Conservation (phyloP, 2,888 invertebrate genomes). For the Trissolcus brochymenae region DNA sequence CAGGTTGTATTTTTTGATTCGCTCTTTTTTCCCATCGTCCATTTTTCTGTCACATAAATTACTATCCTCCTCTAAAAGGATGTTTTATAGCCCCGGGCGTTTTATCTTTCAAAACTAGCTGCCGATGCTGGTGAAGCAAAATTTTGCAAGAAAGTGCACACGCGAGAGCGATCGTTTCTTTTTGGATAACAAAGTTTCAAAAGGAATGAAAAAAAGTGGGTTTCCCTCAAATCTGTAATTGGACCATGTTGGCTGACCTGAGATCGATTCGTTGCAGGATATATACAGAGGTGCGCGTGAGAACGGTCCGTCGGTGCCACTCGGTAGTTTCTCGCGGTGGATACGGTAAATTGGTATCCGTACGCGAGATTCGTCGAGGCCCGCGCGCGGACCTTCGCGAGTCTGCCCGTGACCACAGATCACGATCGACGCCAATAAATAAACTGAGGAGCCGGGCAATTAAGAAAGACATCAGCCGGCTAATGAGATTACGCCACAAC, state of each 20-base stretch:
- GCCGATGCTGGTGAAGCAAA: no score
- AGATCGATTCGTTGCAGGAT: slow-evolving; percentile 57
- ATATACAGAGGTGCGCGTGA: slow-evolving; percentile 53
- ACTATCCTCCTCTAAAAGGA: no score
- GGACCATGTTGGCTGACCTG: slow-evolving; percentile 45
- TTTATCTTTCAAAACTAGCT: no score
- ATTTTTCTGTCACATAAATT: no score
- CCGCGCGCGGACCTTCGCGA: slow-evolving; percentile 46
- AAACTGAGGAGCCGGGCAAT: slow-evolving; percentile 69
- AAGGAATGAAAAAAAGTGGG: not conserved
- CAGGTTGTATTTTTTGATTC: no score
- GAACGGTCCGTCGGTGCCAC: slow-evolving; percentile 52
- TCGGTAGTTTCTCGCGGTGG: slow-evolving; percentile 52
- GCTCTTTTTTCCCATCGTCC: no score
- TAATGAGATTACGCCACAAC: slow-evolving; percentile 71
- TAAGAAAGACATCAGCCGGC: slow-evolving; percentile 74
- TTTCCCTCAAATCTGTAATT: slow-evolving; percentile 60
- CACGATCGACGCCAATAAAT: slow-evolving; percentile 69
- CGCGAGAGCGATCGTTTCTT: not conserved
- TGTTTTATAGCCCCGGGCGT: no score
- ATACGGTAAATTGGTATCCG: slow-evolving; percentile 60
- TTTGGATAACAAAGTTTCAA: not conserved
- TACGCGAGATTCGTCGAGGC: slow-evolving; percentile 61
- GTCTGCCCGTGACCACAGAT: slow-evolving; percentile 61
- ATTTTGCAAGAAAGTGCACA: no score